Evolutionary conservation across 2,888 invertebrate genomes (phyloP).

Genomic region (Acleris cristana): DNA sequence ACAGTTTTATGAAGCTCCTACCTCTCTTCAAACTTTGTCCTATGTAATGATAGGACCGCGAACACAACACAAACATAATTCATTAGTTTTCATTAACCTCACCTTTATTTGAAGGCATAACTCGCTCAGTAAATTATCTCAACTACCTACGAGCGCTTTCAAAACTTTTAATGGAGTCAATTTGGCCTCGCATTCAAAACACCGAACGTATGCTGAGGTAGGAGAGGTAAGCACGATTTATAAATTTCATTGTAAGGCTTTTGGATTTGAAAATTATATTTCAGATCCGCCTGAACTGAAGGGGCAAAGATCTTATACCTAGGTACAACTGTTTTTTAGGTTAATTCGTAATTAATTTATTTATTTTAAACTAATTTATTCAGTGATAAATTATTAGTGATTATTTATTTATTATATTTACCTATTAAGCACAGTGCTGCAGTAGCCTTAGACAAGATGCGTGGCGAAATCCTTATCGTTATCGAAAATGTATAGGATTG

Average conservation of each 20-base stretch:
- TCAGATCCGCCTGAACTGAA: too few relatives aligned
- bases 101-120: conserved; percentile 75
- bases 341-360: too few relatives aligned
- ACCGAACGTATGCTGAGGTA: conserved; percentile 57
- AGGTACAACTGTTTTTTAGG: too few relatives aligned
- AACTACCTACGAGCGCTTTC: conserved; percentile 79
- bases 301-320: too few relatives aligned
- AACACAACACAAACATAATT: conserved; percentile 66
- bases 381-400: too few relatives aligned
- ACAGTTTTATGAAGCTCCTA: conserved; percentile 1
- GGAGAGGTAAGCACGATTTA: conserved; percentile 70
- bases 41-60: conserved; percentile 40
- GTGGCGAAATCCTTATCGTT: too few relatives aligned
- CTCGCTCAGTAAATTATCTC: conserved; percentile 80
- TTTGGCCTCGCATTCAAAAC: conserved; percentile 80
- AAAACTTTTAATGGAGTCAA: conserved; percentile 83
- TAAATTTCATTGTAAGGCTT: conserved; percentile 66
- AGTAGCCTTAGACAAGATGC: too few relatives aligned
- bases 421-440: too few relatives aligned
- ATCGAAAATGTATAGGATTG: too few relatives aligned
- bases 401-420: too few relatives aligned
- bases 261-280: conserved; percentile 37
- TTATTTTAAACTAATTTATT: too few relatives aligned
- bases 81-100: conserved; percentile 71
- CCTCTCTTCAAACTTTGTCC: conserved; percentile 19